These are phyloP conservation scores for Phataginus tricuspis DNA, from an alignment of 2,797 vertebrate genomes.

Conservation along the genomic window DNA sequence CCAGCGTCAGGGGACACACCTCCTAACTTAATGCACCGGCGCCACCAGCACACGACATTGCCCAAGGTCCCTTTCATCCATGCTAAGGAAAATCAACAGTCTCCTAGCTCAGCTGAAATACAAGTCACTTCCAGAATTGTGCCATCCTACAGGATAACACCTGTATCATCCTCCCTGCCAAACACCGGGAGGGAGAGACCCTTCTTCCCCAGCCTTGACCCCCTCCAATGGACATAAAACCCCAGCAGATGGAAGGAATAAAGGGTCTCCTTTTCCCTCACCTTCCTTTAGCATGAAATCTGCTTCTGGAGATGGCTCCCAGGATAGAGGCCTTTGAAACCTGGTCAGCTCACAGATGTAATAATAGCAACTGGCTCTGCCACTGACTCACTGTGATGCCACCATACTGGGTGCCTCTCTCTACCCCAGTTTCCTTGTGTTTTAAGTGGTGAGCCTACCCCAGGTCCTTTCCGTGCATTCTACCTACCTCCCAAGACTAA, in stretches of 20 bases:
- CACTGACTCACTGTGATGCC: background rate
- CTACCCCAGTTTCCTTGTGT: background rate
- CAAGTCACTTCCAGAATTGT: background rate
- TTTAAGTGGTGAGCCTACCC: background rate
- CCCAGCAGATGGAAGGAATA: background rate
- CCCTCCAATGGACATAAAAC: background rate
- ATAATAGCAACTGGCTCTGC: background rate
- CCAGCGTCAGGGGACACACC: background rate
- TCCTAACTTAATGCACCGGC: background rate
- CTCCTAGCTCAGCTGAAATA: background rate
- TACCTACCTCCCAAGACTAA: background rate
- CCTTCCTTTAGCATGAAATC: background rate
- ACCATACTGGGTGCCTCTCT: background rate
- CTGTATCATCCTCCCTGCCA: background rate
- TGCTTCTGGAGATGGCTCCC: background rate
- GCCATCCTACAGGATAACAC: background rate
- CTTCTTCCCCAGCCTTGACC: background rate
- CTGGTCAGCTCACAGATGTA: background rate
- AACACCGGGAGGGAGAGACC: background rate
- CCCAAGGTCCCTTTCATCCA: background rate
- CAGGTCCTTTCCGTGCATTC: background rate
- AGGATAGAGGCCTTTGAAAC: background rate
- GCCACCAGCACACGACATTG: background rate
- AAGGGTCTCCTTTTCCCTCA: background rate
- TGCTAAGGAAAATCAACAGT: background rate